Percentiles rank a stretch among this genome's conserved stretches.
These are phyloP conservation scores for Drosophila pseudotakahashii DNA, from an alignment of 2,888 invertebrate genomes.

Conservation along the genomic window DNA sequence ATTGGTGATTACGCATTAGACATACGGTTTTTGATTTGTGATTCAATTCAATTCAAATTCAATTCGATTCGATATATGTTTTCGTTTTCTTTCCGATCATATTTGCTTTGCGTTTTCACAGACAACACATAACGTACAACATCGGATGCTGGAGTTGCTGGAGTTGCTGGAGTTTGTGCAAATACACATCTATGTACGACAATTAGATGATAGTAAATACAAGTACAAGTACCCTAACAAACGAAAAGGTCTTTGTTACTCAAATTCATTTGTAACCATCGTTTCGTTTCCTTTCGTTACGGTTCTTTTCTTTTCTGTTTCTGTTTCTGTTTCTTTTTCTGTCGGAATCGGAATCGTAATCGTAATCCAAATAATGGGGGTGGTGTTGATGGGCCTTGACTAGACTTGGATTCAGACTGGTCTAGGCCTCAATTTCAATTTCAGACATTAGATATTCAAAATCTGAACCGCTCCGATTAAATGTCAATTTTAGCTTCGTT, in stretches of 20 bases:
- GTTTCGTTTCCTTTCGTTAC: neutral
- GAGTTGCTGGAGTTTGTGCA: constrained; percentile 2
- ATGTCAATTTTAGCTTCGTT: constrained; percentile 83
- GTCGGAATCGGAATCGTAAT: constrained; percentile 1
- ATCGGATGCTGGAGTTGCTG: constrained; percentile 7
- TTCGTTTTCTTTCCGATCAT: neutral
- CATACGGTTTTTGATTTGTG: constrained; percentile 42
- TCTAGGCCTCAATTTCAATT: neutral
- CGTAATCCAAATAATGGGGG: neutral
- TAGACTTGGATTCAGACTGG: neutral
- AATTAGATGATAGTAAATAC: constrained; percentile 8
- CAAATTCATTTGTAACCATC: constrained; percentile 9
- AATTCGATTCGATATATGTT: too few relatives aligned
- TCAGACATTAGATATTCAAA: neutral
- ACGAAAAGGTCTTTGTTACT: constrained; percentile 4
- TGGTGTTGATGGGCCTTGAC: neutral
- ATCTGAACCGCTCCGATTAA: constrained; percentile 37
- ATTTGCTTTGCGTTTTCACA: neutral
- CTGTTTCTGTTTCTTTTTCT: neutral
- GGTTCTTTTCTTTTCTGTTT: constrained; percentile 6
- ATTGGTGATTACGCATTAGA: constrained; percentile 12
- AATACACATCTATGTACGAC: constrained; percentile 11
- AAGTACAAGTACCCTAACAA: constrained; percentile 1
- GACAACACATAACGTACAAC: constrained; percentile 7
- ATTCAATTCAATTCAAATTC: constrained; percentile 18